Evolutionary conservation across 2,797 vertebrate species (phyloP), one percentile per base, ranked within the genome.

Genomic region (Halcyon chelicuti): DNA sequence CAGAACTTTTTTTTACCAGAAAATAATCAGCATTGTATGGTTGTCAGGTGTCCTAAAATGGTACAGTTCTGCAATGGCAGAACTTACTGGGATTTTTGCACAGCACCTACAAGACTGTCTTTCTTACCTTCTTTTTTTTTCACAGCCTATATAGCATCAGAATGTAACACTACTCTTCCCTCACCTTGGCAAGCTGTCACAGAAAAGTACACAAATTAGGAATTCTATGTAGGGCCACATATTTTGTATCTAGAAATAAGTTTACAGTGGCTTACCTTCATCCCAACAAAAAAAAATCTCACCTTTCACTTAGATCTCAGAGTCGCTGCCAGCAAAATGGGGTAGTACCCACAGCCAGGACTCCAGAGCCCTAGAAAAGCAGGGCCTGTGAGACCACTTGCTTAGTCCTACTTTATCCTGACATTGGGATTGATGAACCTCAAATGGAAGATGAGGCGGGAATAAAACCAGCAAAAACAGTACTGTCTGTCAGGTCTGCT

Each of bases 401-500:
- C 23, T 70, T 46, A 73, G 54, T 31, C 46, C n/a, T 74, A 42
- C 29, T 46, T n/a, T 80, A 35, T 65, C 46, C 72, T 77, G 68
- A 80, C 65, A 68, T 25, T 51, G 19, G 37, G 39, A 91, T 71
- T 67, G 87, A 63, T 25, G 28, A 87, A 74, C 1, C 0, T 71
- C 62, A 86, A 83, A 80, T 14, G 47, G 61, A 89, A 91, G 75
- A 92, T 31, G 67, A 88, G 16, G 20, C 52, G 89, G 74, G 28
- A 93, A 80, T 80, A 68, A 94, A 94, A 93, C 1, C 33, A 66
- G 31, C 58, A 89, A 49, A 86, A 85, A 21, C 68, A 91, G 68
- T 55, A 46, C 51, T 52, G 47, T 65, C 78, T 96, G 46, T 83
- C 87, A 68, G 66, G 84, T 88, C 84, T 90, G 91, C 25, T 81